Evolutionary conservation across 2,113 vertebrate species (phyloP), one percentile per base, ranked within the genome.

Genomic region (Halichoeres trimaculatus): DNA sequence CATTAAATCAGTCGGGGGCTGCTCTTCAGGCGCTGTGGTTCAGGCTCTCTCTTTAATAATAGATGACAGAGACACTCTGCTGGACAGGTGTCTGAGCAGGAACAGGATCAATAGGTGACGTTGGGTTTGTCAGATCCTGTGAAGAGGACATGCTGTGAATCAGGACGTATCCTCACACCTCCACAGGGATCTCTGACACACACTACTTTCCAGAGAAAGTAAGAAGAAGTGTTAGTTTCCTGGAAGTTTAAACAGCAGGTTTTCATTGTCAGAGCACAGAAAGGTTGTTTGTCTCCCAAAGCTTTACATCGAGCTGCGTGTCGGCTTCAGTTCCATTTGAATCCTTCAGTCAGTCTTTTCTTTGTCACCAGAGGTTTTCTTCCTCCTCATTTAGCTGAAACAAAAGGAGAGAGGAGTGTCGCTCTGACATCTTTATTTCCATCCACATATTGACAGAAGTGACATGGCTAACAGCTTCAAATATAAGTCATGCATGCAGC

Each of bases 31-130:
- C 72, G 59, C 68, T 53, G 17, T 41, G 72, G 64, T 22, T 68
- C 58, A 71, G 67, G 43, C 20, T 72, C 50, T 78, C 45, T 60
- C 38, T 38, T 83, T 52, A 83, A 88, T 85, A 86, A 86, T 81
- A 69, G 59, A 89, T 83, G 62, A 86, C 72, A 72, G 64, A 17
- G 40, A 74, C 35, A 30, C 57, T 45, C 43, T 45, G 43, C 43
- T 45, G 43, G 17, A 45, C 43, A 45, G 43, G 17, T 45, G 6
- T 66, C 66, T 64, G 36, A 41, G 66, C 43, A 70, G 57, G 34
- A 3, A 35, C 50, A 63, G 53, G 75, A 84, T 81, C 66, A 68
- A 83, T 50, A 62, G 47, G 22, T 56, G 61, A 52, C 65, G 69
- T 56, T 74, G 70, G 7, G 43, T 74, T 57, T 63, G 54, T 83